Base-by-base conservation (phyloP, 2,113 vertebrate genomes). In the Odobenus rosmarus region DNA sequence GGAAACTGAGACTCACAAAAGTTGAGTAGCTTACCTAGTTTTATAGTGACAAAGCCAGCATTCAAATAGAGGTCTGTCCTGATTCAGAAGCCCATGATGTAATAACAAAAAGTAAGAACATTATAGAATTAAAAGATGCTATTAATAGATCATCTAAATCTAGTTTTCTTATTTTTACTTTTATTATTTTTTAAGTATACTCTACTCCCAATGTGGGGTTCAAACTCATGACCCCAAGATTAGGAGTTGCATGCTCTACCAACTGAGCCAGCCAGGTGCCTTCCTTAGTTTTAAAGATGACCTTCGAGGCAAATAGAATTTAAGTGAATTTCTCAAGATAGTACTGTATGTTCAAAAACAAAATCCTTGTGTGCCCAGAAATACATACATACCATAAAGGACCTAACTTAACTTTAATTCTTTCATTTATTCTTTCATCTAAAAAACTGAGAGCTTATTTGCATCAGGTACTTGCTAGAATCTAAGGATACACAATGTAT, bases 301-400 rank as follows among this genome's bases (percentile, higher is more conserved):
- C 8, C 61, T 80, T 80, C 71, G 18, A 91, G 76, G 46, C 46
- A 95, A 79, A 64, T 79, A 90, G 42, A 86, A 31, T 90, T 69
- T 82, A 90, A 93, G 8, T 88, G 87, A 83, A 64, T 88, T 95
- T 96, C 39, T 90, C 36, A 95, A 84, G 82, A 11, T 84, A 16
- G 80, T 69, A 36, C 14, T 18, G 1, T 80, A 62, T 84, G 3
- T 77, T 88, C 77, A 57, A 94, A 86, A 96, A 80, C 46, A 64
- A 71, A 90, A 77, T 95, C 28, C 28, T 95, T 53, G 15, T 53
- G 42, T 81, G 18, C 33, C n/a, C 92, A 14, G 49, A 88, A 89
- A 89, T 85, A 94, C 92, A 92, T 28, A 94, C 4, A 80, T 88
- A 6, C 19, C 46, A 72, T 28, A 61, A 90, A 74, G 11, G 55